These are phyloP conservation scores for Plebejus argus DNA, from an alignment of 2,888 invertebrate genomes.

Conservation along the genomic window DNA sequence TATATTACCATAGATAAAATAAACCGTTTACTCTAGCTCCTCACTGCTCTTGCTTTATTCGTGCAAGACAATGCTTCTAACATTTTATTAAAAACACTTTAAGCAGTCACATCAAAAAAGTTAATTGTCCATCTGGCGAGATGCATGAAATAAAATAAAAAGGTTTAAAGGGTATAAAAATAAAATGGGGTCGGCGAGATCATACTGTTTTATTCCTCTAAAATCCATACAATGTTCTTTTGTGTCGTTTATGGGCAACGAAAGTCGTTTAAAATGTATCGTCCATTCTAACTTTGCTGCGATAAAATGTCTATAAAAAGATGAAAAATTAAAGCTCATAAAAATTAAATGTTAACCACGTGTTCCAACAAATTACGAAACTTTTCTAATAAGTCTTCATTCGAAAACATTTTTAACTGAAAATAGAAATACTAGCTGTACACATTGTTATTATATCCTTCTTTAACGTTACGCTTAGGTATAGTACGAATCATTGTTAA, in stretches of 20 bases:
- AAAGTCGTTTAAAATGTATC: conserved; percentile 23
- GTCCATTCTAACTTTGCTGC: conserved; percentile 17
- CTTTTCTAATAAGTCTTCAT: background rate
- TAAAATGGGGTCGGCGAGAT: conserved; percentile 20
- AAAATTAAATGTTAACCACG: background rate
- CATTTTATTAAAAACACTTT: background rate
- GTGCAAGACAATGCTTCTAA: background rate
- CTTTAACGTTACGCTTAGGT: too few relatives aligned
- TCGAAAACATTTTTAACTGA: background rate
- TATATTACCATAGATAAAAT: background rate
- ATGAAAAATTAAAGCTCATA: background rate
- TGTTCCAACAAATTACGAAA: background rate
- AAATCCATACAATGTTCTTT: conserved; percentile 18
- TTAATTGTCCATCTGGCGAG: background rate
- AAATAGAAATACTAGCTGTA: background rate
- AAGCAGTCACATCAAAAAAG: conserved; percentile 1
- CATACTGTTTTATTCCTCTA: conserved; percentile 5
- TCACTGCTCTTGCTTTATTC: background rate
- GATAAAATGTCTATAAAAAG: background rate
- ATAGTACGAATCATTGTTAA: too few relatives aligned
- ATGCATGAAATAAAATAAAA: conserved; percentile 12
- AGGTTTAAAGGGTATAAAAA: conserved; percentile 7
- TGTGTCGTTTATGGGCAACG: conserved; percentile 18
- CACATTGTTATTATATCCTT: too few relatives aligned
- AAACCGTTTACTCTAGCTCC: background rate